Conservation (phyloP, 2,888 invertebrate species). For the Lasius fuliginosus region DNA sequence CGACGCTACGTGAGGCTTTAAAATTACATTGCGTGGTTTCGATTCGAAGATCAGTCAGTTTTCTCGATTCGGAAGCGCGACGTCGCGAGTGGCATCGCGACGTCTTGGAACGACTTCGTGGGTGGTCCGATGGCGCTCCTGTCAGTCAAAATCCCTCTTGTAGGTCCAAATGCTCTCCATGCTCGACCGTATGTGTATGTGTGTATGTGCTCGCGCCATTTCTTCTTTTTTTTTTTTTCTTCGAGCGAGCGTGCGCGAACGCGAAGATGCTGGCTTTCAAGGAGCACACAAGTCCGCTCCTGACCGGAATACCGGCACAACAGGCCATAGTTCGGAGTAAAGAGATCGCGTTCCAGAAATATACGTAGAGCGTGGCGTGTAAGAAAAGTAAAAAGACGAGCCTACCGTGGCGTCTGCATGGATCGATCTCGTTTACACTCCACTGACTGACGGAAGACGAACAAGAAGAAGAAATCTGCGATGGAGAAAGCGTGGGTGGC, state of each 20-base stretch:
- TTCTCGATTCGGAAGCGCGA: conserved; percentile 2
- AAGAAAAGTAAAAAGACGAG: conserved; percentile 71
- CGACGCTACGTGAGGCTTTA: background rate
- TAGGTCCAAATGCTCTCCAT: conserved; percentile 39
- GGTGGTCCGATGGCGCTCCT: conserved; percentile 79
- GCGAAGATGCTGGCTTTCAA: conserved; percentile 57
- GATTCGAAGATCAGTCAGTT: conserved; percentile 4
- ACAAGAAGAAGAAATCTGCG: conserved; percentile 51
- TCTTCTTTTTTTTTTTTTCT: conserved; percentile 39
- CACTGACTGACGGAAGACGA: conserved; percentile 73
- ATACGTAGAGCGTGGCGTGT: conserved; percentile 65
- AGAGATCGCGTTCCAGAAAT: conserved; percentile 75
- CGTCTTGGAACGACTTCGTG: conserved; percentile 76
- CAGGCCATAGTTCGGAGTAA: conserved; percentile 66
- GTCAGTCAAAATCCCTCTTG: conserved; percentile 81
- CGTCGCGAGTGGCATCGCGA: conserved; percentile 32
- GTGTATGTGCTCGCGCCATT: conserved; percentile 41
- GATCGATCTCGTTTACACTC: conserved; percentile 83
- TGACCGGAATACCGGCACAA: conserved; percentile 63
- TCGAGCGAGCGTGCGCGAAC: conserved; percentile 7
- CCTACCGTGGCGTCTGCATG: conserved; percentile 76
- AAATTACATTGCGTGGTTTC: background rate
- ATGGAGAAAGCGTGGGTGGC: conserved; percentile 77
- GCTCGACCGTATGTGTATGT: conserved; percentile 12
- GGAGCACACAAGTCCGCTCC: conserved; percentile 59